Evolutionary conservation across 2,113 vertebrate genomes (phyloP).

Genomic region (Cyphomyrus plagiostoma): DNA sequence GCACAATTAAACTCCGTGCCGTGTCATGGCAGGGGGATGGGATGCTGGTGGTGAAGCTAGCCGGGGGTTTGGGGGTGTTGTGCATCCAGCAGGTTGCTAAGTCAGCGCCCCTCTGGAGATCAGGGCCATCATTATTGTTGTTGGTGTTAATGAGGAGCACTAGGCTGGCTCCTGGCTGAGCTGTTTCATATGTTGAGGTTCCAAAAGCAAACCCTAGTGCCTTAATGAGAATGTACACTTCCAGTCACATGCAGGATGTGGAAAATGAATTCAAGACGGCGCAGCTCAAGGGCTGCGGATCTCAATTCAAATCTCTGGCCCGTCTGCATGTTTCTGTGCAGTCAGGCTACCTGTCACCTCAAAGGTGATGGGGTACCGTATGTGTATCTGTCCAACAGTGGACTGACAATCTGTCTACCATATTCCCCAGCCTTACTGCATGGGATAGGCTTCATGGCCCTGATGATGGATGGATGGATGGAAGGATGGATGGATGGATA

Average conservation of each 20-base stretch:
- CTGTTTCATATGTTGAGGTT: background rate
- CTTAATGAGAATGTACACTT: background rate
- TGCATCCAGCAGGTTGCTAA: background rate
- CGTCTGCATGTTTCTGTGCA: background rate
- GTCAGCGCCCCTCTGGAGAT: background rate
- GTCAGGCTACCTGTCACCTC: background rate
- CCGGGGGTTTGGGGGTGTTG: background rate
- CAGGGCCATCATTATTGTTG: background rate
- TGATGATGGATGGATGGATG: background rate
- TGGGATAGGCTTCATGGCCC: background rate
- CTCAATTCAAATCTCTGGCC: background rate
- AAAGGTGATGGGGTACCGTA: background rate
- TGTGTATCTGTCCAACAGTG: background rate
- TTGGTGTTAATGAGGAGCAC: background rate
- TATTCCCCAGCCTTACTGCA: background rate
- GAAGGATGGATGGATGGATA: background rate
- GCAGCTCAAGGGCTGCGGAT: background rate
- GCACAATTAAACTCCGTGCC: background rate
- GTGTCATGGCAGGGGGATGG: background rate
- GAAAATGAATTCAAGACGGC: background rate
- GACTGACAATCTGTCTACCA: background rate
- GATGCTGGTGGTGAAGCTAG: background rate
- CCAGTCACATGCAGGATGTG: background rate
- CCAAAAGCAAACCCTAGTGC: background rate
- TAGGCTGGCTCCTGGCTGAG: background rate